These are phyloP conservation scores for Ditula angustiorana DNA, from an alignment of 2,888 invertebrate species.

Conservation along the genomic window DNA sequence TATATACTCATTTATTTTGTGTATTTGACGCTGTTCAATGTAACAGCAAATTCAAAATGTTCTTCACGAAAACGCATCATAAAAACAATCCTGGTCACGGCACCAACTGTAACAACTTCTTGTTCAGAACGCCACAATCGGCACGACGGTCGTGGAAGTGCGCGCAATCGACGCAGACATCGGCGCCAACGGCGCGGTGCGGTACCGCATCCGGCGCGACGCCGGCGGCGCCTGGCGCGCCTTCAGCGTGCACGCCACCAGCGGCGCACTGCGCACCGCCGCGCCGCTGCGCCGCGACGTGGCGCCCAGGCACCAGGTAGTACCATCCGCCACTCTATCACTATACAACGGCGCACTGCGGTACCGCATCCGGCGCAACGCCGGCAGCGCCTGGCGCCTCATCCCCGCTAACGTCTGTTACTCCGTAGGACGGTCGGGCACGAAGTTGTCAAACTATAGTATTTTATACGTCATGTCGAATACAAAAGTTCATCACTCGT, in stretches of 20 bases:
- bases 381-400: too few species aligned
- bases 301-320: constrained; percentile 95
- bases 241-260: constrained; percentile 92
- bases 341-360: background rate
- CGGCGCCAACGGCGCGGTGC: constrained; percentile 95
- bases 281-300: constrained; percentile 91
- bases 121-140: constrained; percentile 92
- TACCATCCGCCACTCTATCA: background rate
- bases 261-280: constrained; percentile 91
- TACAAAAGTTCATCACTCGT: too few species aligned
- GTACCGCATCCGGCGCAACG: too few species aligned
- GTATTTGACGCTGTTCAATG: too few species aligned
- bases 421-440: too few species aligned
- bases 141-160: constrained; percentile 91
- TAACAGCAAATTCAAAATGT: too few species aligned
- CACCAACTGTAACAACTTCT: background rate
- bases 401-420: too few species aligned
- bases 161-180: constrained; percentile 95
- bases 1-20: too few species aligned
- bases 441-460: too few species aligned
- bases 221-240: constrained; percentile 92
- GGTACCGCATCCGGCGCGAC: constrained; percentile 93
- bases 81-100: constrained; percentile 27
- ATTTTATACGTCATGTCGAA: too few species aligned
- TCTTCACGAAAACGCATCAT: too few species aligned